A percentile compares a stretch with the other conserved stretches of the same genome.
Evolutionary conservation across 64 coral and sea anemone genomes (phyloP).

Genomic region (Porites australiensis): DNA sequence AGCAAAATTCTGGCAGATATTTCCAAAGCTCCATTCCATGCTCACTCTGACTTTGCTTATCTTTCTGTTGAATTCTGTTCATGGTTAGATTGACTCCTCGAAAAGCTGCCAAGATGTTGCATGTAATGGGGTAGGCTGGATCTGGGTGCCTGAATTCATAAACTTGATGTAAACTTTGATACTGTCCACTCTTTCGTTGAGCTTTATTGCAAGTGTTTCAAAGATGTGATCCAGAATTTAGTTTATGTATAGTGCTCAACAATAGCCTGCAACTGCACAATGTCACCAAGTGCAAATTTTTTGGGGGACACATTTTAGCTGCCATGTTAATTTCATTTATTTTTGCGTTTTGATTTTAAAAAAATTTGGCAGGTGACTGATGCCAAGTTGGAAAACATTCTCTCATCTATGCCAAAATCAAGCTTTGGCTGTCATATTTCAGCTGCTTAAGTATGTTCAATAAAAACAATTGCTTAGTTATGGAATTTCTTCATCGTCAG

Average conservation of each 20-base stretch:
- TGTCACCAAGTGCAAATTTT: not conserved
- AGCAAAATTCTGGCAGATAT: conserved; percentile 48
- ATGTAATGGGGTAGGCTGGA: conserved; percentile 10
- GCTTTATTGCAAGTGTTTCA: not conserved
- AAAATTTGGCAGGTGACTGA: not conserved
- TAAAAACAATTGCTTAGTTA: not conserved
- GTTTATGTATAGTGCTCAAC: not conserved
- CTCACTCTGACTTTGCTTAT: conserved; percentile 48
- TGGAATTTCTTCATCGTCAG: not conserved
- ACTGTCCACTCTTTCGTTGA: not conserved
- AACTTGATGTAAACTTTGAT: not conserved
- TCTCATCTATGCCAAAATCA: conserved; percentile 27
- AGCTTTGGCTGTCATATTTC: conserved; percentile 34
- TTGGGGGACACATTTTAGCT: conserved; percentile 18
- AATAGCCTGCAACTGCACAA: conserved; percentile 8
- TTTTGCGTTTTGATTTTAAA: conserved; percentile 9
- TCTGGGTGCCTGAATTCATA: conserved; percentile 24
- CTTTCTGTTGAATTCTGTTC: conserved; percentile 26
- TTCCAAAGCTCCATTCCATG: conserved; percentile 44
- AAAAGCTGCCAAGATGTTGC: conserved; percentile 20
- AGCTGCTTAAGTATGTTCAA: not conserved
- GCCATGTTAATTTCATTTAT: conserved; percentile 3
- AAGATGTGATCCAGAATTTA: too few relatives aligned
- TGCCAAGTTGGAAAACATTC: conserved; percentile 16
- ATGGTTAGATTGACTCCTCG: not conserved